Evolutionary conservation across 2,888 invertebrate genomes (phyloP).

Genomic region (Mimachlamys varia): DNA sequence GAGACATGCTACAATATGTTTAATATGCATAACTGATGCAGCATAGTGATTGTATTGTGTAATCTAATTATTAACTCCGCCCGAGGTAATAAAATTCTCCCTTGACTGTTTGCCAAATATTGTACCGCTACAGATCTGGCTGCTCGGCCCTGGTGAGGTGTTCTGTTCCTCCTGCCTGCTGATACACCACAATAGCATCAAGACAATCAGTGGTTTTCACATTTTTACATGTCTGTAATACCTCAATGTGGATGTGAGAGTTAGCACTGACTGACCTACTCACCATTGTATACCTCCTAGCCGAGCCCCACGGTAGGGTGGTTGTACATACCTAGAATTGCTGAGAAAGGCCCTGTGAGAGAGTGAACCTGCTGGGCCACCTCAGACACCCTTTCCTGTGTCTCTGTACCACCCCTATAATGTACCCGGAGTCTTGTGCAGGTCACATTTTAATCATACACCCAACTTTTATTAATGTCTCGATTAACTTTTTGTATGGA

Average conservation of each 20-base stretch:
- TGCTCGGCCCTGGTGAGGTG: not conserved
- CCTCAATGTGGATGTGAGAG: not conserved
- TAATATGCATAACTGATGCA: not conserved
- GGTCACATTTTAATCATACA: no score
- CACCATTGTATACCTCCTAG: conserved; percentile 13
- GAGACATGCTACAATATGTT: not conserved
- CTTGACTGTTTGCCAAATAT: conserved; percentile 9
- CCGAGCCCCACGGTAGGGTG: not conserved
- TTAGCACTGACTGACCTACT: conserved; percentile 12
- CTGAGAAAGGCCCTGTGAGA: not conserved
- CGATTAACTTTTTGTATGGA: not conserved
- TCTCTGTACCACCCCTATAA: not conserved
- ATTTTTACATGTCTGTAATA: conserved; percentile 8
- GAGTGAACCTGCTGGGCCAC: not conserved
- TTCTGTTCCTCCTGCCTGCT: not conserved
- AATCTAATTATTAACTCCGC: conserved; percentile 24
- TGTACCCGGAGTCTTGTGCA: not conserved
- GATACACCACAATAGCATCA: conserved; percentile 19
- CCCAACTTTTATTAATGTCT: no score
- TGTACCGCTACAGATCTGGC: not conserved
- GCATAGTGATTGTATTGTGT: conserved; percentile 1
- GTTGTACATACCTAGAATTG: conserved; percentile 5
- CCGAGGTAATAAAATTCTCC: conserved; percentile 32
- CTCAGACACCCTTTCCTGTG: not conserved
- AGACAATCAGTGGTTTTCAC: conserved; percentile 26